Evolutionary conservation across 2,888 invertebrate species (phyloP).

Genomic region (Nezara viridula): DNA sequence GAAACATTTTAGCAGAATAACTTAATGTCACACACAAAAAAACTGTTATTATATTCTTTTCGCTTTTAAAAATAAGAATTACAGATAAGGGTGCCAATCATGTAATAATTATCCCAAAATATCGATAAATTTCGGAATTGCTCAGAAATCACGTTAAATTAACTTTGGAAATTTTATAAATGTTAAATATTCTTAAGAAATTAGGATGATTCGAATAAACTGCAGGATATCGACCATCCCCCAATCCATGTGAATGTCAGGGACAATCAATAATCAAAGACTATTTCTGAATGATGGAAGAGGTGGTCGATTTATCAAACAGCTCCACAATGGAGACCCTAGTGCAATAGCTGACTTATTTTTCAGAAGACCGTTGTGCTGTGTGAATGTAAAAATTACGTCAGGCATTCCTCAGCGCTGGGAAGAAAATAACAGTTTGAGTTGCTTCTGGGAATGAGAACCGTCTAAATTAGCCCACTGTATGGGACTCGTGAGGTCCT

Average conservation of each 20-base stretch:
- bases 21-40: too few relatives aligned
- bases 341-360: background rate
- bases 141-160: background rate
- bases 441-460: slow-evolving; percentile 32
- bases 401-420: background rate
- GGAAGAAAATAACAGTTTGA: slow-evolving; percentile 4
- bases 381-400: slow-evolving; percentile 12
- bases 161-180: background rate
- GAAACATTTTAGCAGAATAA: too few relatives aligned
- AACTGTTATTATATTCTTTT: too few relatives aligned
- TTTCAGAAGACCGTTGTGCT: background rate
- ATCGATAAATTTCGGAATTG: too few relatives aligned
- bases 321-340: background rate
- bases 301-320: background rate
- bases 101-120: too few relatives aligned
- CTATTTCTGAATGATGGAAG: background rate
- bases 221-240: background rate
- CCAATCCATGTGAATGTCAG: background rate
- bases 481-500: background rate
- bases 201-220: background rate
- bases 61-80: too few relatives aligned
- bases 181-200: background rate
- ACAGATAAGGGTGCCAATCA: too few relatives aligned
- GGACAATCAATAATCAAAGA: background rate
- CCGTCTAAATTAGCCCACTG: slow-evolving; percentile 6